phyloP scores from a whole-genome alignment of 2,797 vertebrate genomes.

The Passerculus sandwichensis region DNA sequence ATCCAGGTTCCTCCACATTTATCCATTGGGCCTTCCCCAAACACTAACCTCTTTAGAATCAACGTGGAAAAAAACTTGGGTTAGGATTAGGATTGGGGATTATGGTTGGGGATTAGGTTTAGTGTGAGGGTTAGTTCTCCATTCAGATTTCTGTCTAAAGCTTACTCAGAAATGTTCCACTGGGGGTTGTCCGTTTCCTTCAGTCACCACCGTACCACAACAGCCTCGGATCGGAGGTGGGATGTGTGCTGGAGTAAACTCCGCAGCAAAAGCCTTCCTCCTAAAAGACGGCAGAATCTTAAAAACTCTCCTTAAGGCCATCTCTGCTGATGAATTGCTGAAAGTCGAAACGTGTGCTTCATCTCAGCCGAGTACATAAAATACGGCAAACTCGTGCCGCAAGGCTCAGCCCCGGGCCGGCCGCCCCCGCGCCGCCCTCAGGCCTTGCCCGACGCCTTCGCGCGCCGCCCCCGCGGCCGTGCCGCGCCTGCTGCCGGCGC shows the following conservation, averaged over 20 bases:
- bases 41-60: background rate
- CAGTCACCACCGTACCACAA: background rate
- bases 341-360: background rate
- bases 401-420: background rate
- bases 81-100: background rate
- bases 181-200: background rate
- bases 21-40: no score
- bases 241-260: background rate
- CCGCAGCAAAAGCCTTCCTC: background rate
- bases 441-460: background rate
- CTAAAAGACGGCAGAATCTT: background rate
- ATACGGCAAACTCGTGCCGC: fast-evolving
- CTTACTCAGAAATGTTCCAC: no score
- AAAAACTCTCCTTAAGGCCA: background rate
- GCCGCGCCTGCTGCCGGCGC: background rate
- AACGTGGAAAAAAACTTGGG: background rate
- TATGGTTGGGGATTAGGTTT: background rate
- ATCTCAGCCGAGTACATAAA: background rate
- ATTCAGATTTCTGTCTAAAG: background rate
- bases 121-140: background rate
- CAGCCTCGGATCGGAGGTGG: no score
- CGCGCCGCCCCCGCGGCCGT: background rate
- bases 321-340: background rate
- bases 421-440: background rate
- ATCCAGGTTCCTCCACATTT: background rate